Evolutionary conservation across 2,888 invertebrate genomes (phyloP), one percentile per base, ranked within the genome.

Genomic region (Aspidiotus rigidus): DNA sequence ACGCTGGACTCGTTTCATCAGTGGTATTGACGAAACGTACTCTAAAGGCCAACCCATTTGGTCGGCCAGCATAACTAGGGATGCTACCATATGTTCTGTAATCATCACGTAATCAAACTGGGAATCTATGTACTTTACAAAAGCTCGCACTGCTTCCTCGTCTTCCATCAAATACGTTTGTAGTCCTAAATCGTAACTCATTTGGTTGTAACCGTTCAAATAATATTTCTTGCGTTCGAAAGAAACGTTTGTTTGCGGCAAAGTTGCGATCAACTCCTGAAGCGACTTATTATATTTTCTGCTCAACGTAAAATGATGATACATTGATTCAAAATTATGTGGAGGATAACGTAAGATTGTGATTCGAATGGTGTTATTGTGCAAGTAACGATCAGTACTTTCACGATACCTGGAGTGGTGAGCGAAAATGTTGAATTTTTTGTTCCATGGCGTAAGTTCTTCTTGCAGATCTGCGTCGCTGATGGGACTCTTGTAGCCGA

Each of bases 71-170:
- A 74, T 69, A 13, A 75, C 73, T 53, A 74, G 69, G 6, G 74
- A 74, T 10, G 73, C 74, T 56, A 74, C 74, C 71, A 75, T 73
- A 62, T 74, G 71, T 55, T 75, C 75, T 44, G 73, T 71, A 16
- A 75, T 74, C 74, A 75, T 73, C 13, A 75, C 73, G 3, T 74
- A 70, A 69, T 75, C 72, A 69, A 74, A 75, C 49, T 74, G 71
- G 49, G 39, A 61, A 28, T 75, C 74, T 2, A 75, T 71, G 64
- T 72, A 70, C n/a, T 57, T 42, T n/a, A 74, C 72, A 16, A 73
- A 73, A 54, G 72, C 60, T 10, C 69, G 44, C 8, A 74, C 72
- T 53, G 66, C 69, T 8, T 61, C 44, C 1, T 55, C 15, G 39
- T 71, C 64, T 7, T 70, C 49, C 44, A 71, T 72, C 60, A 71